phyloP scores from a whole-genome alignment of 2,888 invertebrate species.

The Plebejus melissa region DNA sequence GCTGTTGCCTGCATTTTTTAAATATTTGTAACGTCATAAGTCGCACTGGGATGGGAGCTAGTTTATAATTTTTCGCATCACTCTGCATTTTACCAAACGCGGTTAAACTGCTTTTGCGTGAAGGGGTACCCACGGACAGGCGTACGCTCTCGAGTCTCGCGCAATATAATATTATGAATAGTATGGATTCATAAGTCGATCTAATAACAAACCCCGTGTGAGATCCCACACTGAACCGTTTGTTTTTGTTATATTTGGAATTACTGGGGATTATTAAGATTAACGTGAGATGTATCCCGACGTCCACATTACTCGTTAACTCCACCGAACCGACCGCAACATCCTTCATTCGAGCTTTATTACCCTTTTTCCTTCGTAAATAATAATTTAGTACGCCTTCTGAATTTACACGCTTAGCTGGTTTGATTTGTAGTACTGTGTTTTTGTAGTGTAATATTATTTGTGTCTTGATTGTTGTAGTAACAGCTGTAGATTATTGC shows the following conservation, averaged over 20 bases:
- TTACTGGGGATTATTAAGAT: slow-evolving; percentile 4
- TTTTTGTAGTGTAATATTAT: neutral
- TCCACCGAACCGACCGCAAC: neutral
- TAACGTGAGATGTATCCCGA: slow-evolving; percentile 4
- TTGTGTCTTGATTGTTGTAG: neutral
- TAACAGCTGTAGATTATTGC: no score
- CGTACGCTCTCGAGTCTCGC: neutral
- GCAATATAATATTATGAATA: neutral
- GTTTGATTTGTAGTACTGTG: neutral
- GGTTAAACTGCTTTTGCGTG: no score
- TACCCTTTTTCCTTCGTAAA: slow-evolving; percentile 11
- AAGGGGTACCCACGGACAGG: no score
- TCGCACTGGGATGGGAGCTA: neutral
- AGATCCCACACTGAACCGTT: neutral
- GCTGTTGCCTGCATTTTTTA: no score
- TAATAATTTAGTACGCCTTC: neutral
- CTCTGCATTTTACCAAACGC: no score
- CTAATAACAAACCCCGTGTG: neutral
- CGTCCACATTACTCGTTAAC: neutral
- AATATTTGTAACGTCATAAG: neutral
- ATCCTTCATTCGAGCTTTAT: neutral
- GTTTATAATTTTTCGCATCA: neutral
- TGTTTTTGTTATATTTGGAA: slow-evolving; percentile 13
- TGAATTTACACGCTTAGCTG: neutral
- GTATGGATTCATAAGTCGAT: neutral